phyloP scores from a whole-genome alignment of 2,797 vertebrate species.

The Tragelaphus eurycerus region DNA sequence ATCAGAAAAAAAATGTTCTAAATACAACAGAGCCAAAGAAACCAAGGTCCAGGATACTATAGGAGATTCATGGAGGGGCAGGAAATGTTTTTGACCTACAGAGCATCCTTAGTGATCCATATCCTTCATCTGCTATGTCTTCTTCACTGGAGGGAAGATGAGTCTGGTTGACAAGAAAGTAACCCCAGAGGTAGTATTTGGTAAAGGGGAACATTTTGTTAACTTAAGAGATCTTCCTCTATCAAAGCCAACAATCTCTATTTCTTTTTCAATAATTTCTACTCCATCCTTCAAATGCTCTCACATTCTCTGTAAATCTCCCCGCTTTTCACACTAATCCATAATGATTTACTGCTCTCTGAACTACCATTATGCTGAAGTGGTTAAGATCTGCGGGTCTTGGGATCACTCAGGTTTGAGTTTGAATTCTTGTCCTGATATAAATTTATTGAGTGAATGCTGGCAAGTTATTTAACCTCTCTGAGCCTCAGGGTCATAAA shows the following conservation, averaged over 20 bases:
- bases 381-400: not conserved
- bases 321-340: not conserved
- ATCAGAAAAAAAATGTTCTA: not conserved
- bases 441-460: not conserved
- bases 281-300: conserved; percentile 7
- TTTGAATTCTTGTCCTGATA: not conserved
- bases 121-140: not conserved
- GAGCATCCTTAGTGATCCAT: not conserved
- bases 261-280: conserved; percentile 29
- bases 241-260: not conserved
- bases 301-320: conserved; percentile 19
- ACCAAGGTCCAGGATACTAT: not conserved
- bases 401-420: not conserved
- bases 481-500: not conserved
- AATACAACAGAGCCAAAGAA: conserved; percentile 4
- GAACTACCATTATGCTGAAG: not conserved
- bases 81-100: not conserved
- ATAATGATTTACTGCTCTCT: not conserved
- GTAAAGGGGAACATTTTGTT: not conserved
- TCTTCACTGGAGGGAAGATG: not conserved
- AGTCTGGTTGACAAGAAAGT: not conserved
- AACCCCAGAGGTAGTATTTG: not conserved
- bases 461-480: conserved; percentile 42
- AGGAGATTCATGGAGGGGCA: not conserved
- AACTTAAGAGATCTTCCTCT: not conserved